A percentile compares a stretch with the other conserved stretches of the same genome.
Conservation (phyloP, 2,113 vertebrate species). For the Opisthocomus hoazin region DNA sequence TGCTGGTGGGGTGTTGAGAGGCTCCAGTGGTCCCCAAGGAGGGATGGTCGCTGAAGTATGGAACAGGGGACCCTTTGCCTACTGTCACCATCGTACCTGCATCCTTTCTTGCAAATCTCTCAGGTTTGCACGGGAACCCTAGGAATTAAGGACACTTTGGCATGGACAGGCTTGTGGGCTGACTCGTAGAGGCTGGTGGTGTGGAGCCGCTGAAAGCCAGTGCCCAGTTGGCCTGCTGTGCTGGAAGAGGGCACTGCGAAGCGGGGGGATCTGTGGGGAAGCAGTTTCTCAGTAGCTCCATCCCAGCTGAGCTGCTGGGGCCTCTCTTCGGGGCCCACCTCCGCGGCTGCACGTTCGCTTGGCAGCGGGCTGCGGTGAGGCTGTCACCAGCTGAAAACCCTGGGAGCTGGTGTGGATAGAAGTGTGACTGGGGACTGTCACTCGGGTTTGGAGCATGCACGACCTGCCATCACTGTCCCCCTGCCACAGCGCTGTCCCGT, state of each 20-base stretch:
- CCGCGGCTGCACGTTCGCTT: rapidly evolving
- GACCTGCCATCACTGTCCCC: neutral
- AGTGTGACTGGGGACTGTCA: neutral
- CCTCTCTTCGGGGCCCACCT: neutral
- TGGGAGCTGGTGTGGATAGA: neutral
- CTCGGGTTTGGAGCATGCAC: rapidly evolving
- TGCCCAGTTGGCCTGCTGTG: neutral
- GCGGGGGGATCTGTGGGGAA: neutral
- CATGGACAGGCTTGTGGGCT: neutral
- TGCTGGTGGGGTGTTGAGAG: neutral
- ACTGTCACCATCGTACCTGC: neutral
- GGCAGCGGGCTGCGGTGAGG: neutral
- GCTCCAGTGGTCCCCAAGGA: neutral
- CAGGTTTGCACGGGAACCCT: neutral
- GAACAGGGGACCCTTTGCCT: neutral
- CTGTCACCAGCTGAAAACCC: neutral
- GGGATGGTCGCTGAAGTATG: neutral
- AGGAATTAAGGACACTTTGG: neutral
- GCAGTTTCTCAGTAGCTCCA: neutral
- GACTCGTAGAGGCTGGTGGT: neutral
- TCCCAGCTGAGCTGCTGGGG: neutral
- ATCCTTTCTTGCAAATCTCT: neutral
- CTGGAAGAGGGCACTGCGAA: too few species aligned
- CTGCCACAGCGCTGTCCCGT: neutral
- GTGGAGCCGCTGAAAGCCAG: neutral